phyloP scores from a whole-genome alignment of 1,140 invertebrate species.

The Caenorhabditis remanei region DNA sequence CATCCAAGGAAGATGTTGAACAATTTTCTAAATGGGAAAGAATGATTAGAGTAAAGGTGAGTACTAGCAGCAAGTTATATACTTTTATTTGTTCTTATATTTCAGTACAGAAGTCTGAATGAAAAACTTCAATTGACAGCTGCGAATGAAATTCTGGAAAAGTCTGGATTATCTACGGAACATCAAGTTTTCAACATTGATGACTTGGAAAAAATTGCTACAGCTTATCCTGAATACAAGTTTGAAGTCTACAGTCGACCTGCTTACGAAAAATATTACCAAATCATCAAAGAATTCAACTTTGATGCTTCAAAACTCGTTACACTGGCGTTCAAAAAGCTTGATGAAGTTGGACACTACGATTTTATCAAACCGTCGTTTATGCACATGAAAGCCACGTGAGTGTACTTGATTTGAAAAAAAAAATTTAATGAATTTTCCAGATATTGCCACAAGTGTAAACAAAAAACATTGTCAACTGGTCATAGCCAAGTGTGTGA shows the following conservation, averaged over 20 bases:
- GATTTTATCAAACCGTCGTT: neutral
- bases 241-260: neutral
- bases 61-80: too few relatives aligned
- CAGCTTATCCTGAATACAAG: neutral
- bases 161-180: neutral
- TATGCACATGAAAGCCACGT: neutral
- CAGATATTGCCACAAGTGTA: neutral
- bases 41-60: neutral
- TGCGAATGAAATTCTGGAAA: neutral
- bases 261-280: neutral
- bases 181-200: neutral
- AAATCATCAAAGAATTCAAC: neutral
- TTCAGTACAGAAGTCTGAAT: neutral
- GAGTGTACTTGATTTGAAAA: neutral
- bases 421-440: neutral
- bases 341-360: neutral
- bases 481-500: neutral
- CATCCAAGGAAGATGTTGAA: neutral
- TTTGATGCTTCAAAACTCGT: neutral
- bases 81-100: neutral
- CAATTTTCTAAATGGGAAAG: neutral
- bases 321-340: neutral
- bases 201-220: neutral
- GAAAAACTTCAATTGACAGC: neutral
- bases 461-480: neutral